Conservation (phyloP, 2,797 vertebrate genomes). For the Hydrocynus forskahlii region DNA sequence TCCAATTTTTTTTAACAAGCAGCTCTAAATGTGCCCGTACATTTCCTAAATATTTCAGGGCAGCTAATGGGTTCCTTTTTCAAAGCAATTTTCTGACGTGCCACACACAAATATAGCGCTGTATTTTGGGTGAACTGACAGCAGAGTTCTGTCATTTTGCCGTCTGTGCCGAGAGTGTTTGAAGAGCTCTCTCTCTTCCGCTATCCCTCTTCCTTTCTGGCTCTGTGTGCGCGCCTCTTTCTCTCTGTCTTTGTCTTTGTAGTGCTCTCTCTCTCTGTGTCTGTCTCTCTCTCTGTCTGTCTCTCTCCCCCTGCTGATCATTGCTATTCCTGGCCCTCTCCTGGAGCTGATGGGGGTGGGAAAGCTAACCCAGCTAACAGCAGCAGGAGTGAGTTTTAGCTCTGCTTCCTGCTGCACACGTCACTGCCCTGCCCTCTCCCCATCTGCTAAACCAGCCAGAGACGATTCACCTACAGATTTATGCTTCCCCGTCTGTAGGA, state of each 20-base stretch:
- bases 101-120: neutral
- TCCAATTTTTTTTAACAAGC: conserved; percentile 31
- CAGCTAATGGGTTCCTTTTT: conserved; percentile 29
- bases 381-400: conserved; percentile 43
- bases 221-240: neutral
- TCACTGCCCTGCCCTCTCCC: conserved; percentile 20
- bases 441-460: conserved; percentile 25
- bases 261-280: neutral
- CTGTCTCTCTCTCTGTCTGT: conserved; percentile 4
- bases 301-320: conserved; percentile 11
- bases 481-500: conserved; percentile 49
- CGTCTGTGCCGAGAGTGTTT: neutral
- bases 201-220: neutral
- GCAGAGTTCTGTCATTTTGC: conserved; percentile 36
- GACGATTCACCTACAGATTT: conserved; percentile 34
- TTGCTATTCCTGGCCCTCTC: conserved; percentile 49
- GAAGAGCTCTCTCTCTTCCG: conserved; percentile 13
- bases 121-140: conserved; percentile 23
- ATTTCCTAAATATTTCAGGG: conserved; percentile 23
- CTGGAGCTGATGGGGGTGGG: conserved; percentile 51
- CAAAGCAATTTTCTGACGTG: conserved; percentile 22
- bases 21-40: conserved; percentile 4
- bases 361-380: conserved; percentile 41
- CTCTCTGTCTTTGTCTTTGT: neutral
- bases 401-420: conserved; percentile 12